Base-by-base conservation (phyloP, 92 coral and sea anemone species). In the Siderastrea siderea region DNA sequence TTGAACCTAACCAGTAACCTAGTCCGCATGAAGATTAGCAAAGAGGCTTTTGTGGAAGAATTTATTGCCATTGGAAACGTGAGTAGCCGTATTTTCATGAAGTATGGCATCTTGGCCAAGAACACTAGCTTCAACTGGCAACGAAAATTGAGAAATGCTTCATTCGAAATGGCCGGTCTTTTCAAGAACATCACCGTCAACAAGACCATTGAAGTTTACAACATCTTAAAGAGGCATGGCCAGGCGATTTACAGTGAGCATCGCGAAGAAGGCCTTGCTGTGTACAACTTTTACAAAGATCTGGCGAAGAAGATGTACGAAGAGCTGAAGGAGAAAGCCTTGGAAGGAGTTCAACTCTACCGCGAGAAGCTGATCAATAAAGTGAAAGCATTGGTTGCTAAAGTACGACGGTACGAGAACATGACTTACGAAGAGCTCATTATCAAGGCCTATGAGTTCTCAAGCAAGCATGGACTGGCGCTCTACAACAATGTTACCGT, bases 401-500 rank as follows among this genome's bases (percentile, higher is more conserved):
- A 93, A 70, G 45, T 91, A 50, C 77, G 96, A 75, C 71, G 91
- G 92, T 87, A 79, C 73, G 98, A 95, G 74, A 91, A 95, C 82
- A 91, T 95, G 93, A 93, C 98, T 3, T 95, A 82, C 66, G 96
- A 95, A 66, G 93, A 95, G 74, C 80, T 95, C 70, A 95, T 77
- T 47, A 19, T 88, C 55, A 86, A 89, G 84, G 68, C 81, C 11
- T 93, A 86, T 85, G 87, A 95, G 52, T 57, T 91, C 45, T 77
- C 95, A 13, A 87, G 90, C 68, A 82, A 91, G 59, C 84, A 79
- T 26, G 98, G 96, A 10, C 77, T 95, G 77, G 88, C 84, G 3
- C 80, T 95, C 65, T 95, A 95, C 83, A 95, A 82, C 86, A 95
- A 95, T 83, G 89, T 92, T 88, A 90, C 91, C 89, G 47, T 91